Evolutionary conservation across 2,888 invertebrate genomes (phyloP).

Genomic region (Hirtodrosophila duncani): DNA sequence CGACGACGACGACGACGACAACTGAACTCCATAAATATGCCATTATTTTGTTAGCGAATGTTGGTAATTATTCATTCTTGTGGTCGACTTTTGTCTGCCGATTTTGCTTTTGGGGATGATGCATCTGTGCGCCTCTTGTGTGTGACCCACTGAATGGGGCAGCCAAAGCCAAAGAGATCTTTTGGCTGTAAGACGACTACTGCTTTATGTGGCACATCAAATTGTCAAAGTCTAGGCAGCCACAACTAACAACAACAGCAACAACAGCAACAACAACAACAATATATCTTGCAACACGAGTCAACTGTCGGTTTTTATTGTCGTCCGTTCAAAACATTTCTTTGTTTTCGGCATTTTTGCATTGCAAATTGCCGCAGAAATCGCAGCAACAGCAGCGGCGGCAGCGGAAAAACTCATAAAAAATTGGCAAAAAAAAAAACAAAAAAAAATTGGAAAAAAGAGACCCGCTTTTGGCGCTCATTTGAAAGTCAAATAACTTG

Average conservation of each 20-base stretch:
- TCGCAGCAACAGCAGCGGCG: conserved; percentile 62
- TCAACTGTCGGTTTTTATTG: conserved; percentile 73
- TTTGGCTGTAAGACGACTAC: too few species aligned
- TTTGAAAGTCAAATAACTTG: conserved; percentile 68
- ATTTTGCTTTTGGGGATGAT: conserved; percentile 18
- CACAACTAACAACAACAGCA: conserved; percentile 18
- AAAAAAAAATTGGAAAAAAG: conserved; percentile 2
- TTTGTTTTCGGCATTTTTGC: conserved; percentile 71
- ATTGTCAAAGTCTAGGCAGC: conserved; percentile 50
- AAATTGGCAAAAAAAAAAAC: conserved; percentile 28
- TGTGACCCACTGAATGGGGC: conserved; percentile 47
- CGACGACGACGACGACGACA: conserved; percentile 22
- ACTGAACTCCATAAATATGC: conserved; percentile 59
- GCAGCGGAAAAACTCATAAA: conserved; percentile 71
- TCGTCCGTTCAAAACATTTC: conserved; percentile 68
- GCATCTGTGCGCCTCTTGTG: too few species aligned
- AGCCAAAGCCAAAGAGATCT: neutral
- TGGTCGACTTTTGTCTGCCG: conserved; percentile 41
- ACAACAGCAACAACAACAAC: conserved; percentile 45
- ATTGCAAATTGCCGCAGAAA: conserved; percentile 69
- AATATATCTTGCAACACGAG: conserved; percentile 73
- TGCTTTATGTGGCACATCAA: conserved; percentile 66
- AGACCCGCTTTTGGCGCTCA: conserved; percentile 52
- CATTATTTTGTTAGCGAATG: conserved; percentile 34
- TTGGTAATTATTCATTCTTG: conserved; percentile 67